Percentiles rank a stretch among this genome's conserved stretches.
phyloP scores from a whole-genome alignment of 2,888 invertebrate species.

The Clitarchus hookeri region DNA sequence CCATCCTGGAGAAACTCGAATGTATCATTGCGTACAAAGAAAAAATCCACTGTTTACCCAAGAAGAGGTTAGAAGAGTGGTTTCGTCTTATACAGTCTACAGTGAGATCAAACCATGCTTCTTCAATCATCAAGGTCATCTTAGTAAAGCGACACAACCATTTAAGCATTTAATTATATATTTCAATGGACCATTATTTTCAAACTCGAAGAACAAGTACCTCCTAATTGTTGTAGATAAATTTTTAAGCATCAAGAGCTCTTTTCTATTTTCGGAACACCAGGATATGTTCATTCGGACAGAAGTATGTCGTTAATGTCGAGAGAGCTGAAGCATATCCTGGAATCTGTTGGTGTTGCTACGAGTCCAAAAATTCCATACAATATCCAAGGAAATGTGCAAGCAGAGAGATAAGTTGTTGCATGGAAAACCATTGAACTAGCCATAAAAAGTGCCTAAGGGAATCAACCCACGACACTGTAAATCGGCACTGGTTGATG shows the following conservation, averaged over 20 bases:
- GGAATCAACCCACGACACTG: not conserved
- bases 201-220: not conserved
- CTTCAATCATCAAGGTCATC: not conserved
- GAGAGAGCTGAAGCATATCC: not conserved
- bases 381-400: constrained; percentile 5
- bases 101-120: not conserved
- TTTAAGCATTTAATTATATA: not conserved
- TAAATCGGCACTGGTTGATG: no score
- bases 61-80: not conserved
- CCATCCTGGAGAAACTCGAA: no score
- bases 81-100: not conserved
- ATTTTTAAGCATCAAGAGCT: not conserved
- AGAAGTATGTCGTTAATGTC: not conserved
- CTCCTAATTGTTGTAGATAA: not conserved
- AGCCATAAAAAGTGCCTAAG: not conserved
- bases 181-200: not conserved
- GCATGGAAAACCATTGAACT: constrained; percentile 23
- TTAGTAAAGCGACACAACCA: not conserved
- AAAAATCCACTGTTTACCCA: not conserved
- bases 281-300: not conserved
- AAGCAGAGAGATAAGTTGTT: constrained; percentile 6
- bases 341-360: not conserved
- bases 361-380: not conserved
- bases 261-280: no score
- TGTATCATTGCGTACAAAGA: no score